phyloP scores from a whole-genome alignment of 2,888 invertebrate genomes.

The Helleia helle region DNA sequence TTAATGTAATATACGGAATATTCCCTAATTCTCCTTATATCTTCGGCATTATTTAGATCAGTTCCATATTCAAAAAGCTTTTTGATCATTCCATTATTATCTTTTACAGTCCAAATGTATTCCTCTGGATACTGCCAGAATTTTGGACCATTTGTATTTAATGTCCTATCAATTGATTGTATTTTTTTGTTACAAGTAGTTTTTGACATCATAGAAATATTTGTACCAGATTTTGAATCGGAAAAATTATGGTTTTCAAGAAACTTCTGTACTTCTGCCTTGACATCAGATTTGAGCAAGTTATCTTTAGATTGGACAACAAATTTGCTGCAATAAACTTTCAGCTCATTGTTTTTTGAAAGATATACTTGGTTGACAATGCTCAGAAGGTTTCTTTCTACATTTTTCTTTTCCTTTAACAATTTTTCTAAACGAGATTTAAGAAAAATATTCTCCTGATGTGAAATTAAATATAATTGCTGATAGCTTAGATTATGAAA shows the following conservation, averaged over 20 bases:
- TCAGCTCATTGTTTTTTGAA: slow-evolving; percentile 44
- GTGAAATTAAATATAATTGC: slow-evolving; percentile 45
- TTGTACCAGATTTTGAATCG: slow-evolving; percentile 31
- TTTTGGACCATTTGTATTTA: background rate
- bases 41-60: slow-evolving; percentile 45
- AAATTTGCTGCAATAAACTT: slow-evolving; percentile 44
- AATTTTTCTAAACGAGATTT: slow-evolving; percentile 43
- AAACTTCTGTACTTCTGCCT: slow-evolving; percentile 44
- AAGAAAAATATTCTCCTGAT: slow-evolving; percentile 52
- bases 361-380: slow-evolving; percentile 47
- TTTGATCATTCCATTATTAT: slow-evolving; percentile 55
- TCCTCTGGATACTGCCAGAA: slow-evolving; percentile 21
- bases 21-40: slow-evolving; percentile 47
- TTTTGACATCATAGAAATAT: too few relatives aligned
- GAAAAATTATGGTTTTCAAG: slow-evolving; percentile 27
- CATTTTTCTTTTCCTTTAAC: slow-evolving; percentile 39
- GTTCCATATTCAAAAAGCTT: slow-evolving; percentile 53
- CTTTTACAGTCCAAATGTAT: slow-evolving; percentile 56
- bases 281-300: slow-evolving; percentile 39
- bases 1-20: slow-evolving; percentile 60
- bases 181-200: too few relatives aligned
- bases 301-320: slow-evolving; percentile 45
- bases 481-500: slow-evolving; percentile 45
- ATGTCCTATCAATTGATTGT: too few relatives aligned
- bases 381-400: slow-evolving; percentile 40